phyloP scores from a whole-genome alignment of 2,888 invertebrate species.

The Cynaeus angustus region DNA sequence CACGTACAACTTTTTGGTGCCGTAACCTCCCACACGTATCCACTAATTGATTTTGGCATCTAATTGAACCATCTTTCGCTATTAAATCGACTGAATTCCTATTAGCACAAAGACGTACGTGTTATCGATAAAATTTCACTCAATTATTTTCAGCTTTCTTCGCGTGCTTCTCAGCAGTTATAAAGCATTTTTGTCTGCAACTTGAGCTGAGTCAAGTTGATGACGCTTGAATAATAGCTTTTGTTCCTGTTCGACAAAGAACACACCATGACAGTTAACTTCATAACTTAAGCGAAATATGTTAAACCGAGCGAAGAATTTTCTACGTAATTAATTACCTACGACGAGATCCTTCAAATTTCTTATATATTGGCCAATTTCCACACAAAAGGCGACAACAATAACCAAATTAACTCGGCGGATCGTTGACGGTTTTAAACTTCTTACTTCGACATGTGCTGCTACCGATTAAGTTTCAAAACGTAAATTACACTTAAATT shows the following conservation, averaged over 20 bases:
- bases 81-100: slow-evolving; percentile 12
- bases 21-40: slow-evolving; percentile 17
- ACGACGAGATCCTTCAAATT: slow-evolving; percentile 21
- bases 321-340: slow-evolving; percentile 44
- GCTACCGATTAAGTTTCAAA: neutral
- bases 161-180: slow-evolving; percentile 55
- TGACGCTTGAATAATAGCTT: slow-evolving; percentile 57
- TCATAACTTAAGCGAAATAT: slow-evolving; percentile 47
- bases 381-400: neutral
- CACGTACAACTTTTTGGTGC: slow-evolving; percentile 37
- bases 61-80: slow-evolving; percentile 28
- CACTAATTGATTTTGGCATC: slow-evolving; percentile 37
- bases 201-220: slow-evolving; percentile 56
- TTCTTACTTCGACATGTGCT: neutral
- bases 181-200: slow-evolving; percentile 52
- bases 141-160: slow-evolving; percentile 54
- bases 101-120: slow-evolving; percentile 14
- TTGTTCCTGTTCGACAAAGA: slow-evolving; percentile 54
- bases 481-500: neutral
- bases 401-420: slow-evolving; percentile 15
- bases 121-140: slow-evolving; percentile 51
- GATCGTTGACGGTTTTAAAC: slow-evolving; percentile 2
- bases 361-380: slow-evolving; percentile 12
- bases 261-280: slow-evolving; percentile 51
- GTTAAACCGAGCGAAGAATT: slow-evolving; percentile 43